These are phyloP conservation scores for Tenthredo notha DNA, from an alignment of 2,888 invertebrate species.

Conservation along the genomic window DNA sequence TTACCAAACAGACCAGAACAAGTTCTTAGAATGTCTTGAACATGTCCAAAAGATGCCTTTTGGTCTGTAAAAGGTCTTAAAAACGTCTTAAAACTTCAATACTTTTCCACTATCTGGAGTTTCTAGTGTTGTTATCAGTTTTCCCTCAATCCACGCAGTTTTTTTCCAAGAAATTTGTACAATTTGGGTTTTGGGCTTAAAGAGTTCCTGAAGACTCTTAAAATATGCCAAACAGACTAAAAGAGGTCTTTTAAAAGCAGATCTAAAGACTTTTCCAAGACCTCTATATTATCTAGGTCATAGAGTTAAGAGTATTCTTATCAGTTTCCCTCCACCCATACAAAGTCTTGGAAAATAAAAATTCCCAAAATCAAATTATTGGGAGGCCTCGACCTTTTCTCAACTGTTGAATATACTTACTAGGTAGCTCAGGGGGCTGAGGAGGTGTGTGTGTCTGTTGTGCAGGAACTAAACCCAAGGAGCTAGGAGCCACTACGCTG, in stretches of 20 bases:
- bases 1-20: not conserved
- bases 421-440: conserved; percentile 88
- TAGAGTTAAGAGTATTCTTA: not conserved
- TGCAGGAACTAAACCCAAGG: conserved; percentile 80
- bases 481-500: conserved; percentile 78
- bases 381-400: not conserved
- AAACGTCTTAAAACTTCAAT: not conserved
- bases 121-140: not conserved
- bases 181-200: not conserved
- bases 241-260: no score
- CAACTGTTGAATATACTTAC: conserved; percentile 70
- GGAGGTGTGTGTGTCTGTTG: conserved; percentile 82
- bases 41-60: not conserved
- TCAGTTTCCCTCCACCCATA: not conserved
- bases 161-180: not conserved
- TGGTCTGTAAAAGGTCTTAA: not conserved
- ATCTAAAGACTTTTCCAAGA: not conserved
- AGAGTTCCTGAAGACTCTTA: not conserved
- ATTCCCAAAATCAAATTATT: no score
- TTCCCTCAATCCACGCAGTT: not conserved
- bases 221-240: not conserved
- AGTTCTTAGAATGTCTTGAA: not conserved
- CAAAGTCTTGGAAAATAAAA: not conserved
- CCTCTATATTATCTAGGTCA: not conserved
- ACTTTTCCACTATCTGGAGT: not conserved